A percentile compares a stretch with the other conserved stretches of the same genome.
Evolutionary conservation across 1,140 invertebrate species (phyloP).

Genomic region (Drosophila punjabiensis): DNA sequence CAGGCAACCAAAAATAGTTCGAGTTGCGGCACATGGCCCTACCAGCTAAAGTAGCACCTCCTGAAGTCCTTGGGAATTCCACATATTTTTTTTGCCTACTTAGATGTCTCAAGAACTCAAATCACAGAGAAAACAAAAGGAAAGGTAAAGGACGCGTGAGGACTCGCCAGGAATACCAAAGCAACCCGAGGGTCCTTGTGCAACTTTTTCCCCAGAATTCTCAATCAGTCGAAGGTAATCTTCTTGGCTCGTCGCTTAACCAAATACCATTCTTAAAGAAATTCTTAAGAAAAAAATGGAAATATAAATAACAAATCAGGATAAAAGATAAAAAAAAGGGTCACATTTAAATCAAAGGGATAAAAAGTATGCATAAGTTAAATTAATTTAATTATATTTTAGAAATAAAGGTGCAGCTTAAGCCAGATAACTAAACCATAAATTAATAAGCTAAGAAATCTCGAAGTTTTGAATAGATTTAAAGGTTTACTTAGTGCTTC

Average conservation of each 20-base stretch:
- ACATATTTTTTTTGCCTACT: background rate
- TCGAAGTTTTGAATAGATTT: too few relatives aligned
- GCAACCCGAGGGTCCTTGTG: background rate
- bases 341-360: background rate
- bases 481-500: too few relatives aligned
- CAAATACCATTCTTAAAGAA: conserved; percentile 1
- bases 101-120: background rate
- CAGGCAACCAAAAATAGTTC: background rate
- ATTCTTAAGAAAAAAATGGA: background rate
- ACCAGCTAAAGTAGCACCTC: background rate
- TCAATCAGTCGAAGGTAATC: conserved; percentile 13
- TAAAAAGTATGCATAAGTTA: background rate
- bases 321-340: background rate
- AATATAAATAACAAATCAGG: background rate
- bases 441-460: too few relatives aligned
- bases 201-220: background rate
- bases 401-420: too few relatives aligned
- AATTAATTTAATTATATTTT: too few relatives aligned
- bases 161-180: conserved; percentile 2
- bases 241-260: background rate
- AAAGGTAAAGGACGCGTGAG: background rate
- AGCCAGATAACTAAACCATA: too few relatives aligned
- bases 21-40: background rate
- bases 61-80: background rate
- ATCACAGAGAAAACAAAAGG: background rate